Conservation (phyloP, 64 coral and sea anemone species). For the Montipora foliosa region DNA sequence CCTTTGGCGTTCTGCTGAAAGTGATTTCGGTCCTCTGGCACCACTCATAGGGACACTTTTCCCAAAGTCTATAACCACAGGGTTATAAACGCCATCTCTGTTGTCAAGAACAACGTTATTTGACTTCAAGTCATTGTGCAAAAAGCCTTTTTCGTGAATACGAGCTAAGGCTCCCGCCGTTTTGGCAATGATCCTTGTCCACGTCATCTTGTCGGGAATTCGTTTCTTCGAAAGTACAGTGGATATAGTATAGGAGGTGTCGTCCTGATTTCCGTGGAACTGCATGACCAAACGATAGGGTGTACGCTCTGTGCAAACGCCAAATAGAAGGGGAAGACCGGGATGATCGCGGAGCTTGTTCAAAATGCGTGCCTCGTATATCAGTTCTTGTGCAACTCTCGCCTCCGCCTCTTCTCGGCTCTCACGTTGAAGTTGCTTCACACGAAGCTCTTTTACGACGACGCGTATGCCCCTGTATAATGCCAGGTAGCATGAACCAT, state of each 20-base stretch:
- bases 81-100: conserved; percentile 21
- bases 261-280: conserved; percentile 20
- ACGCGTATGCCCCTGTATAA: conserved; percentile 35
- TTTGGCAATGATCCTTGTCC: neutral
- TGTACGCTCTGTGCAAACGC: neutral
- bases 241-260: neutral
- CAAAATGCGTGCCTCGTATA: conserved; percentile 42
- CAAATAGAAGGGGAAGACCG: conserved; percentile 52
- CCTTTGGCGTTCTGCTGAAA: neutral
- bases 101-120: conserved; percentile 47
- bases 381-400: conserved; percentile 15
- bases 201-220: neutral
- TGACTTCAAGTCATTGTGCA: conserved; percentile 42
- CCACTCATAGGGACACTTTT: conserved; percentile 38
- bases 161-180: neutral
- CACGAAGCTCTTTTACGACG: conserved; percentile 29
- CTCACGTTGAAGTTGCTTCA: neutral
- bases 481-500: conserved; percentile 23
- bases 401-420: neutral
- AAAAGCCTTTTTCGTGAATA: conserved; percentile 6
- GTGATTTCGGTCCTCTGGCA: conserved; percentile 14
- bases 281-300: conserved; percentile 20
- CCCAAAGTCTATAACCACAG: conserved; percentile 36
- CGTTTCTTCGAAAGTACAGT: neutral
- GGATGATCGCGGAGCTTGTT: conserved; percentile 58